Evolutionary conservation across 2,113 vertebrate species (phyloP).

Genomic region (Lipophrys pholis): DNA sequence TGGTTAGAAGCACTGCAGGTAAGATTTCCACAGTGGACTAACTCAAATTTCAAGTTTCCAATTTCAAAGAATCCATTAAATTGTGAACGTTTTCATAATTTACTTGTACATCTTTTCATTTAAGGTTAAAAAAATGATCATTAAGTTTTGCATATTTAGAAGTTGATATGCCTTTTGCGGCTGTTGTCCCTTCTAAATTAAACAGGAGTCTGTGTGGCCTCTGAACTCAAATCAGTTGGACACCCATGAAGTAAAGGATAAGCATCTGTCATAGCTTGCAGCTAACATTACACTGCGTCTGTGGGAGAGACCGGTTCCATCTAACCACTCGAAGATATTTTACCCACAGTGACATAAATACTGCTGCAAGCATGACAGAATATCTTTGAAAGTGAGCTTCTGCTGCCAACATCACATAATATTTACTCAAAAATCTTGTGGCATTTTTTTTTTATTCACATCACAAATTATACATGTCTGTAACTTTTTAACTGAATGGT

Average conservation of each 20-base stretch:
- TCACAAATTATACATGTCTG: slow-evolving; percentile 49
- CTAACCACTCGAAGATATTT: slow-evolving; percentile 52
- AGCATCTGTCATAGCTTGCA: slow-evolving; percentile 42
- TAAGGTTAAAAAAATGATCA: no score
- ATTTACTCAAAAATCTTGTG: slow-evolving; percentile 55
- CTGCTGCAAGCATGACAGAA: slow-evolving; percentile 33
- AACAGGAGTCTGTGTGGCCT: no score
- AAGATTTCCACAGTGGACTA: no score
- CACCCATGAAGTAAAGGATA: neutral
- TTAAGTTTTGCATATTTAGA: no score
- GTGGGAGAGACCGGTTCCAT: slow-evolving; percentile 48
- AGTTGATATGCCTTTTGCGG: no score
- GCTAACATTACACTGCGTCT: slow-evolving; percentile 42
- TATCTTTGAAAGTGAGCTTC: slow-evolving; percentile 55
- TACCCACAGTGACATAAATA: slow-evolving; percentile 64
- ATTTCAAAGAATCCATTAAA: no score
- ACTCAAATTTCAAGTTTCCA: no score
- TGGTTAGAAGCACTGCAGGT: no score
- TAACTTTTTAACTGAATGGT: slow-evolving; percentile 29
- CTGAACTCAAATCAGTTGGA: no score
- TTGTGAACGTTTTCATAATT: no score
- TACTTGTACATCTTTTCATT: no score
- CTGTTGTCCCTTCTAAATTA: no score
- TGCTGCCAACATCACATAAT: slow-evolving; percentile 35
- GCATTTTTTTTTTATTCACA: slow-evolving; percentile 13